phyloP scores from a whole-genome alignment of 2,888 invertebrate species.

The Drosophila leonis region DNA sequence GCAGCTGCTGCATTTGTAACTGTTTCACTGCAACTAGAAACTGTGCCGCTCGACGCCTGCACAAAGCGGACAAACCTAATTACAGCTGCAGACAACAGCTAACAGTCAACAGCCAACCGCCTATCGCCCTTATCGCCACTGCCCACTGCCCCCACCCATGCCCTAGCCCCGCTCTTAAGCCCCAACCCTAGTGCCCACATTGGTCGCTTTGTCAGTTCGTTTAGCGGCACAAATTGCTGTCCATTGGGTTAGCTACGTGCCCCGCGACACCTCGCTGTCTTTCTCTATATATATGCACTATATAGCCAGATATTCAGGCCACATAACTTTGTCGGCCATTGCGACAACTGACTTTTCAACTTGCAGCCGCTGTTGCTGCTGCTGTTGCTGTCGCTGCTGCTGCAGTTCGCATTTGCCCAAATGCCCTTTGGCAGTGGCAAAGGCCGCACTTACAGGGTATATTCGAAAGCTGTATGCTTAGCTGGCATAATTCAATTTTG shows the following conservation, averaged over 20 bases:
- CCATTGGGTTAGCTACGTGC: slow-evolving; percentile 68
- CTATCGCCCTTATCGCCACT: background rate
- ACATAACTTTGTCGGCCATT: slow-evolving; percentile 61
- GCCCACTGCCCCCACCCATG: no score
- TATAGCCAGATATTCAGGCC: slow-evolving; percentile 25
- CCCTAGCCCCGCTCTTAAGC: background rate
- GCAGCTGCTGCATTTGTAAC: slow-evolving; percentile 22
- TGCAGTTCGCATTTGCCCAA: slow-evolving; percentile 12
- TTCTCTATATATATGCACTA: slow-evolving; percentile 4
- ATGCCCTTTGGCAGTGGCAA: slow-evolving; percentile 8
- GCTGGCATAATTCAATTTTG: background rate
- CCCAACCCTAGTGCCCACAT: slow-evolving; percentile 26
- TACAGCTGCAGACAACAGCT: slow-evolving; percentile 66
- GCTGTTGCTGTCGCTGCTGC: slow-evolving; percentile 10
- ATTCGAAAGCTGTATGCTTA: background rate
- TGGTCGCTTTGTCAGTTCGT: slow-evolving; percentile 74
- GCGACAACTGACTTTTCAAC: slow-evolving; percentile 77
- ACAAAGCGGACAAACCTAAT: slow-evolving; percentile 73
- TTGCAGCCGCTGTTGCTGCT: slow-evolving; percentile 28
- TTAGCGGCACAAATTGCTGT: slow-evolving; percentile 77
- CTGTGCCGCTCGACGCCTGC: slow-evolving; percentile 27
- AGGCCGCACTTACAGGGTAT: background rate
- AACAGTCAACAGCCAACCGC: slow-evolving; percentile 5
- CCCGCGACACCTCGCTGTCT: background rate
- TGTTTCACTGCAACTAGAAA: slow-evolving; percentile 23